Evolutionary conservation across 2,888 invertebrate species (phyloP).

Genomic region (Drosophila borealis): DNA sequence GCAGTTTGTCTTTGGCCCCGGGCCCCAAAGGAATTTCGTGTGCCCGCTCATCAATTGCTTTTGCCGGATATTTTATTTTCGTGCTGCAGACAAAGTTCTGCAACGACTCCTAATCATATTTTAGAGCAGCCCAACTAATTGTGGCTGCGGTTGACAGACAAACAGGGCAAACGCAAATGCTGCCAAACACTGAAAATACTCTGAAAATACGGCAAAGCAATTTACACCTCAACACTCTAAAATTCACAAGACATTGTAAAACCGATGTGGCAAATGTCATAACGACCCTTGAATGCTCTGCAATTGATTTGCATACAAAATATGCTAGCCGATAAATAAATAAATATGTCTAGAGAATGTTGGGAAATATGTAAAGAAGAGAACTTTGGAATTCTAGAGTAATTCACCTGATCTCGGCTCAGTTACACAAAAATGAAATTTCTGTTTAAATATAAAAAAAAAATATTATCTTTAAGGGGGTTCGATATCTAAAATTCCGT

Average conservation of each 20-base stretch:
- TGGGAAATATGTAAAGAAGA: too few relatives aligned
- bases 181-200: slow-evolving; percentile 24
- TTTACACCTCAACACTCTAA: slow-evolving; percentile 71
- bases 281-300: slow-evolving; percentile 45
- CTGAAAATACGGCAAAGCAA: slow-evolving; percentile 53
- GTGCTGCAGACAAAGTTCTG: slow-evolving; percentile 27
- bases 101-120: slow-evolving; percentile 70
- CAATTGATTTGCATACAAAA: neutral
- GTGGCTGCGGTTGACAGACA: slow-evolving; percentile 37
- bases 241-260: slow-evolving; percentile 57
- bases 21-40: slow-evolving; percentile 29
- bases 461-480: too few relatives aligned
- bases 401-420: too few relatives aligned
- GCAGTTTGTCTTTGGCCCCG: slow-evolving; percentile 27
- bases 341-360: too few relatives aligned
- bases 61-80: slow-evolving; percentile 15
- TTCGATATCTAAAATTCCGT: too few relatives aligned
- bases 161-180: slow-evolving; percentile 1
- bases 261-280: neutral
- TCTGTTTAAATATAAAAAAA: too few relatives aligned
- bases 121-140: slow-evolving; percentile 73
- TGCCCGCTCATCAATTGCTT: slow-evolving; percentile 17
- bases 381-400: too few relatives aligned
- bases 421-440: too few relatives aligned
- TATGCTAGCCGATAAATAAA: too few relatives aligned